Base-by-base conservation (phyloP, 92 coral and sea anemone species). In the Desmophyllum pertusum region DNA sequence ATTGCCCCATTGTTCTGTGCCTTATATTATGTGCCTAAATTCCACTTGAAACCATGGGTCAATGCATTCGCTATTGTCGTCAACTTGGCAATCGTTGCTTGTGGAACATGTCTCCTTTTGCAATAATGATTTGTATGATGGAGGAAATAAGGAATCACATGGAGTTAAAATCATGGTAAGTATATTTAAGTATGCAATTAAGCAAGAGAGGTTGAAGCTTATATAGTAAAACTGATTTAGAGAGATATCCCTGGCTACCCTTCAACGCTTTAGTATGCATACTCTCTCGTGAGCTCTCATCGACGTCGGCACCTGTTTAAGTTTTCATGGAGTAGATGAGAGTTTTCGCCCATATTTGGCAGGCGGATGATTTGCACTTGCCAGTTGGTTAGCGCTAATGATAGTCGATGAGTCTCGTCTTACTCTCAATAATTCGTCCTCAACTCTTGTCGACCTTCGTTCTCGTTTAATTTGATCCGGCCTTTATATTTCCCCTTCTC, bases 101-200 rank as follows among this genome's bases (percentile, higher is more conserved):
- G 68, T 21, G 93, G 88, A 17, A 46, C 53, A 13, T 30, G 53
- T 62, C 53, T 90, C 21, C 86, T n/a, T 90, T 0, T 27, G 37
- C 15, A 76, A 39, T 46, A 90, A 90, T 41, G 35, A 72, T 41
- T 40, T 84, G 23, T 25, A 66, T 42, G 92, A 41, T 11, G 85
- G 73, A 15, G 68, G 14, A 51, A 25, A 84, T 41, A 77, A 62
- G n/a, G 81, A 71, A 53, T 30, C 84, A 3, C 29, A 19, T 36
- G 84, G 89, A 84, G 92, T 88, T n/a, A 88, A 84, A 59, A 73
- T 78, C 21, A 84, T 88, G 64, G 92, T 88, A 79, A 79, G 84
- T 68, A 10, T 23, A 13, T 6, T 9, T 15, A 3, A 17, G 9
- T 57, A 6, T 2, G 5, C 14, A 21, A 3, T 23, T 27, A 3